Evolutionary conservation across 2,113 vertebrate genomes (phyloP), one percentile per base, ranked within the genome.

Genomic region (Pelmatolapia mariae): DNA sequence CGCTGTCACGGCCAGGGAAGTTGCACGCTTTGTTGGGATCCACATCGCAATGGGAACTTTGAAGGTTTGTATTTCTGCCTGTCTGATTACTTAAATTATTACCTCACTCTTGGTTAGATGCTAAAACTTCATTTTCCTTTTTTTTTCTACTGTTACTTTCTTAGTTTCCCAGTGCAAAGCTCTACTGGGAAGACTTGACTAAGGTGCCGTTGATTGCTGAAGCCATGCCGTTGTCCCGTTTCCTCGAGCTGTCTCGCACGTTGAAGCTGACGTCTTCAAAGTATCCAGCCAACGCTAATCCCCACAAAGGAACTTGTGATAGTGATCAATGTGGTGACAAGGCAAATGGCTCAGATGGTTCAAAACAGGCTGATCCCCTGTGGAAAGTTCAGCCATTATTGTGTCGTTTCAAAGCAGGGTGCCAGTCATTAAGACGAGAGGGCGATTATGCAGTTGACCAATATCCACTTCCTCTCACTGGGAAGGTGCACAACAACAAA

Each of bases 1-100:
- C 3, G 79, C 90, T n/a, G 88, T 95, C 43, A 95, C 95, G 7
- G 87, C 38, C 78, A 90, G 78, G 84, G 96, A 96, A 87, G 95
- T 97, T 11, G 95, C 96, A 26, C 90, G 93, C 71, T 96, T 96
- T 92, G 95, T 97, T 59, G 97, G 96, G 82, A 96, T 97, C 88
- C 97, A 97, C 91, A 95, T 97, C 82, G 96, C 96, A 63, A 97
- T 97, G 96, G 97, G 96, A 93, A 96, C 96, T 40, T 90, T 97
- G 22, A 96, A 96, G 96, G 96, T 96, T 87, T 92, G 96, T 92
- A 15, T 53, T 87, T 24, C 6, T 40, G 2, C 57, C 33, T 36
- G 2, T 80, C 8, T 19, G 4, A 29, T 43, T 8, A 61, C 13
- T 29, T 8, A 7, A 57, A 71, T 47, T 1, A 80, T 81, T 71